A percentile compares a stretch with the other conserved stretches of the same genome.
These are phyloP conservation scores for Isoperla grammatica DNA, from an alignment of 2,888 invertebrate genomes.

Conservation along the genomic window DNA sequence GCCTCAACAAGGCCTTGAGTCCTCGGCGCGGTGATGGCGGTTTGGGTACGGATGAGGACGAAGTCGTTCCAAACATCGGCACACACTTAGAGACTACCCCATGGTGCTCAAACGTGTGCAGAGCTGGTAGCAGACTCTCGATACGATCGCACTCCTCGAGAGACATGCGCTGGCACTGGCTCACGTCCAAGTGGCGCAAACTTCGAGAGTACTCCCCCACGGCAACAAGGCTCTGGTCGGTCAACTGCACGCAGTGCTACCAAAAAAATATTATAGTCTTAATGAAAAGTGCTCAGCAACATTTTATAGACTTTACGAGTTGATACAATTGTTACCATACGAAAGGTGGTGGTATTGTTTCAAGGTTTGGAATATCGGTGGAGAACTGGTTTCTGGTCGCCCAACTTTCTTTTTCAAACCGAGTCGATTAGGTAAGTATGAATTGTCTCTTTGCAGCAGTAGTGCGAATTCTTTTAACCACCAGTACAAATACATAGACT, in stretches of 20 bases:
- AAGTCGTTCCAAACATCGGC: background rate
- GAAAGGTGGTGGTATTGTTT: too few species aligned
- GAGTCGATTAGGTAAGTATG: too few species aligned
- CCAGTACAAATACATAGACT: too few species aligned
- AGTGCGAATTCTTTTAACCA: too few species aligned
- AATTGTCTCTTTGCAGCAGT: too few species aligned
- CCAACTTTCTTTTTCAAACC: too few species aligned
- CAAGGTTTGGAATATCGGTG: too few species aligned
- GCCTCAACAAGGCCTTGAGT: constrained; percentile 1
- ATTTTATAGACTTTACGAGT: background rate
- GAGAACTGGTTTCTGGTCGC: too few species aligned
- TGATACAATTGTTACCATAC: background rate
- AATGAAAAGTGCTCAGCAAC: background rate
- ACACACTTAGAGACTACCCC: constrained; percentile 10
- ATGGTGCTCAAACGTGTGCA: constrained; percentile 20
- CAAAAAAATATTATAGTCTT: constrained; percentile 36
- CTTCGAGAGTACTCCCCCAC: constrained; percentile 48
- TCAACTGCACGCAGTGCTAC: constrained; percentile 57
- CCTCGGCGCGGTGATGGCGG: background rate
- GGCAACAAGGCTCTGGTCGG: constrained; percentile 51
- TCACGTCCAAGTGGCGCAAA: constrained; percentile 54
- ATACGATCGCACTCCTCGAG: constrained; percentile 28
- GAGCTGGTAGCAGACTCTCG: constrained; percentile 19
- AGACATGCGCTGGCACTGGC: constrained; percentile 39
- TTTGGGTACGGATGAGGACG: background rate